phyloP scores from a whole-genome alignment of 2,888 invertebrate genomes.

The Metallyticus violacea region DNA sequence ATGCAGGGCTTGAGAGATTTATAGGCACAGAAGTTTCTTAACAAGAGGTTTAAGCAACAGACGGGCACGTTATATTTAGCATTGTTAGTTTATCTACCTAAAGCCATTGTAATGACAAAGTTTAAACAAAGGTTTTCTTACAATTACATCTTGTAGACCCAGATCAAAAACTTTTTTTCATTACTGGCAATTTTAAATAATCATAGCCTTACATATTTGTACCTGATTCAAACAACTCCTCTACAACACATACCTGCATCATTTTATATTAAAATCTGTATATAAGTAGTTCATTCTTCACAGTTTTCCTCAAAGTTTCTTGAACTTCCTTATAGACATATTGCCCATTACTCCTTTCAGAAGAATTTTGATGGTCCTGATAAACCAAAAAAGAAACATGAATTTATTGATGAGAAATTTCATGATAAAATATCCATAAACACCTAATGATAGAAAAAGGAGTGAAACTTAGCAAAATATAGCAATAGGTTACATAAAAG shows the following conservation, averaged over 20 bases:
- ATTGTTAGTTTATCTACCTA: background rate
- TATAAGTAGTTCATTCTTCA: background rate
- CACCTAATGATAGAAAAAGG: no score
- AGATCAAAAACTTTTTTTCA: background rate
- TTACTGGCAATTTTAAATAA: background rate
- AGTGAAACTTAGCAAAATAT: no score
- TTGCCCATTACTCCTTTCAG: background rate
- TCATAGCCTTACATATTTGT: no score
- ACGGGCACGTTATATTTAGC: background rate
- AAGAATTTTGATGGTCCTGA: background rate
- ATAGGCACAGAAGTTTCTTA: background rate
- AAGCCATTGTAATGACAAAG: background rate
- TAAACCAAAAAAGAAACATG: no score
- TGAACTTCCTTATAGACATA: no score
- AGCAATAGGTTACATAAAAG: no score
- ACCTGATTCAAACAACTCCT: background rate
- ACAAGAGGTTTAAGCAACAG: background rate
- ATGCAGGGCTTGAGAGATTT: background rate
- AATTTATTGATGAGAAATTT: no score
- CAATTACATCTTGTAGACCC: background rate
- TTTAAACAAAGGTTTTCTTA: background rate
- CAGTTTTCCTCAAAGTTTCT: background rate
- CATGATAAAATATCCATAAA: no score
- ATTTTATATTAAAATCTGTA: background rate
- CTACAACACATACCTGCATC: background rate